Evolutionary conservation across 2,888 invertebrate species (phyloP), one percentile per base, ranked within the genome.

Genomic region (Eubasilissa splendida): DNA sequence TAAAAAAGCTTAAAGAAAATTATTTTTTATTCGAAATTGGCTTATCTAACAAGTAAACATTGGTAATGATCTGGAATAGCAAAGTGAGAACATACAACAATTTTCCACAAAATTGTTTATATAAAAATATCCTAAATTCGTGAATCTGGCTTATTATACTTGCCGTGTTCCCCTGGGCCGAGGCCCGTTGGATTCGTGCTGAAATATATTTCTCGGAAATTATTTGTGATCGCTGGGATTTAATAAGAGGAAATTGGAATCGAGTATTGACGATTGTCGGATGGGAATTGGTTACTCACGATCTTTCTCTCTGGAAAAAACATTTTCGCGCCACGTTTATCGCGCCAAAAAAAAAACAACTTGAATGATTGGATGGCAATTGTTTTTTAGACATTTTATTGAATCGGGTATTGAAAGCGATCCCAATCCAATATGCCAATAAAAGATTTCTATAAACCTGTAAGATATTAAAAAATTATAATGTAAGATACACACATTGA

Each of bases 211-310:
- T 79, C 63, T 76, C 60, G 73, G 75, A 81, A 83, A 82, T 81
- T 81, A 83, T 83, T 82, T 80, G 76, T 59, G 65, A 80, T 77
- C 71, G 82, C 77, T 14, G 74, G 65, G 81, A 82, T 83, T 83
- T 83, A 81, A 83, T 83, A 80, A 80, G 80, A 76, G 77, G 75
- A 83, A 83, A 83, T 82, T 80, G 80, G 83, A 83, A 80, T 77
- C 77, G 80, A 80, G 66, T 70, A 70, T 82, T 83, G 81, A 80
- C 83, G 82, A 83, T 73, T 74, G 78, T 76, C 82, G 71, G 59
- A 60, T 53, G 83, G 83, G 79, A 81, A 77, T 83, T 74, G 50
- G 50, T 74, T 74, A 63, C 71, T 74, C 71, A 14, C 66, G 71
- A 74, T 54, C 63, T 73, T 73, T 74, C 58, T 74, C 65, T 74